phyloP scores from a whole-genome alignment of 2,888 invertebrate species.

The Malthinus seriepunctatus region DNA sequence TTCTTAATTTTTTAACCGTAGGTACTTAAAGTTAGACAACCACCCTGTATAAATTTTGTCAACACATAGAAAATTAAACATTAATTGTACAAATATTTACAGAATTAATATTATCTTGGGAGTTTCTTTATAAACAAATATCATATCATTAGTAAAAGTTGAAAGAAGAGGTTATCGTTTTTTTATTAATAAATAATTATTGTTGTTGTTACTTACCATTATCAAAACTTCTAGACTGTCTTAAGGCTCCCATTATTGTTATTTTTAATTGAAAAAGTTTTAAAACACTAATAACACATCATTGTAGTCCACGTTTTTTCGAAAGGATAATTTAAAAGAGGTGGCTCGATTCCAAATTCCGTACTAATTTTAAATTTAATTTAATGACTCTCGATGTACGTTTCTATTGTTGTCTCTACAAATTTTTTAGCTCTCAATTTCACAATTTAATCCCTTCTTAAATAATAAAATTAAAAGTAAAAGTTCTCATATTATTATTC shows the following conservation, averaged over 20 bases:
- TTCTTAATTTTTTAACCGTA: no score
- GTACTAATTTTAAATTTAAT: conserved; percentile 17
- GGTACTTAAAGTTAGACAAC: no score
- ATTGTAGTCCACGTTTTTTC: conserved; percentile 16
- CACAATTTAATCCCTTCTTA: background rate
- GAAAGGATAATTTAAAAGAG: conserved; percentile 14
- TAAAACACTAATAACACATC: conserved; percentile 12
- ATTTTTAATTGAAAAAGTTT: background rate
- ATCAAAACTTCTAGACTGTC: conserved; percentile 17
- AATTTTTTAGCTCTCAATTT: background rate
- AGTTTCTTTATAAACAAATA: no score
- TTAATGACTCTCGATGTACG: conserved; percentile 5
- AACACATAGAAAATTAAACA: no score
- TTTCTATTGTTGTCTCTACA: conserved; percentile 13
- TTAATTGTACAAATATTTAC: no score
- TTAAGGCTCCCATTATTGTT: conserved; percentile 15
- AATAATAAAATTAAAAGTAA: conserved; percentile 1
- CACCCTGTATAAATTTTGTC: no score
- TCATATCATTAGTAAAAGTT: no score
- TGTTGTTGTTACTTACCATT: conserved; percentile 3
- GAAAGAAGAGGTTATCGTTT: no score
- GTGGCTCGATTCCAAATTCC: conserved; percentile 21
- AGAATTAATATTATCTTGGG: no score
- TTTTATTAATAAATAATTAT: no score
- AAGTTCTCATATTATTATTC: conserved; percentile 2